A percentile compares a stretch with the other conserved stretches of the same genome.
Conservation (phyloP, 2,113 vertebrate species). For the Nerophis ophidion region DNA sequence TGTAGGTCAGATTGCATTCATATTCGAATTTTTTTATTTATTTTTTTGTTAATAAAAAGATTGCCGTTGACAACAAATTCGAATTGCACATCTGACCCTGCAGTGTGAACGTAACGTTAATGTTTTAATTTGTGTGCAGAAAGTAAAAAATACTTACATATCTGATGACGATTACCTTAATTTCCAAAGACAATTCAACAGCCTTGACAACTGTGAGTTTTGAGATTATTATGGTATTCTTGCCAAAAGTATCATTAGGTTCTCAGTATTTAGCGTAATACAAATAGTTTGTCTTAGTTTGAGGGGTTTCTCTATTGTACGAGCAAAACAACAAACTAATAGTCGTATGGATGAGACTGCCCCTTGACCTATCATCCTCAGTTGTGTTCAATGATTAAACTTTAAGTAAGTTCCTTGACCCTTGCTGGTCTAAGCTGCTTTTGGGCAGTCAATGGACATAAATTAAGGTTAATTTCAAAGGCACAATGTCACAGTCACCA, state of each 20-base stretch:
- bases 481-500: slow-evolving; percentile 62
- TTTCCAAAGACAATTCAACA: neutral
- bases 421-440: slow-evolving; percentile 59
- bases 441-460: slow-evolving; percentile 60
- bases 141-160: neutral
- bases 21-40: no score
- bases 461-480: slow-evolving; percentile 65
- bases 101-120: no score
- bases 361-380: slow-evolving; percentile 19
- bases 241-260: neutral
- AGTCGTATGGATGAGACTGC: slow-evolving; percentile 6
- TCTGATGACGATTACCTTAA: slow-evolving; percentile 1
- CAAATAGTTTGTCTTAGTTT: neutral
- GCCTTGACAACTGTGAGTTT: neutral
- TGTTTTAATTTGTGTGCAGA: neutral
- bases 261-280: neutral
- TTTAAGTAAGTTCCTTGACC: slow-evolving; percentile 46
- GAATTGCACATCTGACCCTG: no score
- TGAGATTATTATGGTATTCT: neutral
- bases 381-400: slow-evolving; percentile 21
- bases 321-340: slow-evolving; percentile 1
- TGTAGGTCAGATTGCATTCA: no score
- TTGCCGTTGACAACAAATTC: no score
- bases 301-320: neutral
- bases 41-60: no score